Conservation (phyloP, 1,140 invertebrate species). For the Bombus waltoni region DNA sequence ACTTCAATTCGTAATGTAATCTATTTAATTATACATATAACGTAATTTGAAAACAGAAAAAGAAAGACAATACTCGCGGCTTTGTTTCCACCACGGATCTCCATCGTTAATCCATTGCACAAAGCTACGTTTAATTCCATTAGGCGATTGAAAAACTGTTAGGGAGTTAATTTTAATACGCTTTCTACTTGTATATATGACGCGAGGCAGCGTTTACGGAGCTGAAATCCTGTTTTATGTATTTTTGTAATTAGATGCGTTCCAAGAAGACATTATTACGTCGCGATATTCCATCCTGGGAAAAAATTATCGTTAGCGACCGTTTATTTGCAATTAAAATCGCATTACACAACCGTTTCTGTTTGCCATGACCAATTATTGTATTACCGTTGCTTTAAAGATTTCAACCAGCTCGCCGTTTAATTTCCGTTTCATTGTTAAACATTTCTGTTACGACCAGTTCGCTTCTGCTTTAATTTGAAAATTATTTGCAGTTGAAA, state of each 20-base stretch:
- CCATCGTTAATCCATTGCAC: not conserved
- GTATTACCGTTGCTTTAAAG: not conserved
- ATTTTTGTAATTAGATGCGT: not conserved
- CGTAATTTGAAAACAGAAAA: not conserved
- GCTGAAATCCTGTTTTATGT: conserved; percentile 1
- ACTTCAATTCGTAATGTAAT: not conserved
- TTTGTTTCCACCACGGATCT: not conserved
- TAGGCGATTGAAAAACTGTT: not conserved
- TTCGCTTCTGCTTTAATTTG: not conserved
- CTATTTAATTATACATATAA: too few relatives aligned
- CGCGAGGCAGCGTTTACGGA: not conserved
- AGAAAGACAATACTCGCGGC: not conserved
- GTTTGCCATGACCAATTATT: not conserved
- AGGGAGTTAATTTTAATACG: conserved; percentile 6
- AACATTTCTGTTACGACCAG: not conserved
- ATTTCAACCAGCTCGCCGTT: not conserved
- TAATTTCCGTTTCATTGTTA: not conserved
- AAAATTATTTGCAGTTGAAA: not conserved
- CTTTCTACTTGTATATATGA: not conserved
- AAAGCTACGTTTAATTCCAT: not conserved
- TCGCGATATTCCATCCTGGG: not conserved
- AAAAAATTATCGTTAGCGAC: not conserved
- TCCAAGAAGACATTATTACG: not conserved
- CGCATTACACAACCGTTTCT: not conserved
- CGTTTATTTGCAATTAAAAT: conserved; percentile 24